Percentiles rank a stretch among this genome's conserved stretches.
phyloP scores from a whole-genome alignment of 2,797 vertebrate genomes.

The Yasuhikotakia modesta region DNA sequence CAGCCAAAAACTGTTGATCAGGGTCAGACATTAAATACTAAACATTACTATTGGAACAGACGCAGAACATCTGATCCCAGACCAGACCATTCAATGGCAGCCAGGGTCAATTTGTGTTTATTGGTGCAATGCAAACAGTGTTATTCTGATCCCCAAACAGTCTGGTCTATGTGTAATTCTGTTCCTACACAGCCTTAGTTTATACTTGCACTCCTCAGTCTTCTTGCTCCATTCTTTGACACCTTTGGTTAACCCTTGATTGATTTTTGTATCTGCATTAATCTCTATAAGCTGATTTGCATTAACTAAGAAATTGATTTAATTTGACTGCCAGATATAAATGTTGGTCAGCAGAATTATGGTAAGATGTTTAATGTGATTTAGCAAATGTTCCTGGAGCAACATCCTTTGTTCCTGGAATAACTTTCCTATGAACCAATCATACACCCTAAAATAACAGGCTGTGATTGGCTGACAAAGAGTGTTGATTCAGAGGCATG shows the following conservation, averaged over 20 bases:
- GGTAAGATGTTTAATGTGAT: background rate
- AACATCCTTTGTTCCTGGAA: constrained; percentile 1
- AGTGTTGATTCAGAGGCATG: background rate
- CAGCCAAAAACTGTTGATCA: constrained; percentile 45
- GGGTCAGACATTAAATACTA: constrained; percentile 32
- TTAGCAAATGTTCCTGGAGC: background rate
- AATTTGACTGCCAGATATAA: constrained; percentile 15
- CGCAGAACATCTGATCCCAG: constrained; percentile 37
- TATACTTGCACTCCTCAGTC: background rate
- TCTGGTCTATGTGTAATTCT: background rate
- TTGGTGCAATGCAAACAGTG: constrained; percentile 33
- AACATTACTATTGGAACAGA: constrained; percentile 23
- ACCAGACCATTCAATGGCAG: constrained; percentile 12
- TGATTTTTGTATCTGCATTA: constrained; percentile 14
- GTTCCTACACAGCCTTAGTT: constrained; percentile 27
- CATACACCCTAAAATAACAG: background rate
- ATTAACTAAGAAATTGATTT: constrained; percentile 18
- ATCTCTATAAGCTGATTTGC: constrained; percentile 8
- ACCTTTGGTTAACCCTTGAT: constrained; percentile 29
- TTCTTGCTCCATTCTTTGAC: background rate
- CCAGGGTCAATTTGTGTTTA: background rate
- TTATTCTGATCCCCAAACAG: constrained; percentile 3
- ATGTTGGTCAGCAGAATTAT: background rate
- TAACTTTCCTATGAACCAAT: background rate
- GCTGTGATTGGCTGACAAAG: background rate